A percentile compares a stretch with the other conserved stretches of the same genome.
Evolutionary conservation across 2,113 vertebrate species (phyloP).

Genomic region (Beaufortia kweichowensis): DNA sequence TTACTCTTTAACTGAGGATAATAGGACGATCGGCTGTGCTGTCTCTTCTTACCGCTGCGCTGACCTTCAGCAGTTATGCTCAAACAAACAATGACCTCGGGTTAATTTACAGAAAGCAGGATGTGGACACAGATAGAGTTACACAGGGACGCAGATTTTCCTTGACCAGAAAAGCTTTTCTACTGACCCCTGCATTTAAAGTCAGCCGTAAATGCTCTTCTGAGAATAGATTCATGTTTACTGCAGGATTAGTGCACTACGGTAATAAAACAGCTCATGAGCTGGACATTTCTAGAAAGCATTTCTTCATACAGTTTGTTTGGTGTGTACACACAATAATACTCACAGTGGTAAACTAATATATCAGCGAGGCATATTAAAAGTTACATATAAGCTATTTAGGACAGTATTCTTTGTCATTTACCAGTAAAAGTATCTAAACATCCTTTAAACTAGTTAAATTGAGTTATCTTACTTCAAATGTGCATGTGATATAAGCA

Average conservation of each 20-base stretch:
- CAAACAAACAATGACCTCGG: constrained; percentile 12
- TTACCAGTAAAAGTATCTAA: too few relatives aligned
- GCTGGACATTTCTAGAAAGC: too few relatives aligned
- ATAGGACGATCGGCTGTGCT: neutral
- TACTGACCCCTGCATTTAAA: neutral
- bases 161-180: neutral
- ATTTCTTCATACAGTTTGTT: too few relatives aligned
- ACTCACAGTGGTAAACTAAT: too few relatives aligned
- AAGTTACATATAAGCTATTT: too few relatives aligned
- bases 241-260: neutral
- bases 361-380: too few relatives aligned
- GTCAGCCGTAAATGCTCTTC: neutral
- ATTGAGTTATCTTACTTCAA: too few relatives aligned
- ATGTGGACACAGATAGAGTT: constrained; percentile 1
- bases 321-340: too few relatives aligned
- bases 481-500: too few relatives aligned
- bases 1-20: constrained; percentile 5
- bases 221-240: neutral
- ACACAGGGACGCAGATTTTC: neutral
- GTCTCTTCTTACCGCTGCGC: neutral
- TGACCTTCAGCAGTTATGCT: neutral
- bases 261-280: neutral
- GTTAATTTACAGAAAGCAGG: constrained; percentile 17
- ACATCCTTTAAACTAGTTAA: too few relatives aligned
- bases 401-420: too few relatives aligned